Base-by-base conservation (phyloP, 2,888 invertebrate genomes). In the Hydriomena furcata region DNA sequence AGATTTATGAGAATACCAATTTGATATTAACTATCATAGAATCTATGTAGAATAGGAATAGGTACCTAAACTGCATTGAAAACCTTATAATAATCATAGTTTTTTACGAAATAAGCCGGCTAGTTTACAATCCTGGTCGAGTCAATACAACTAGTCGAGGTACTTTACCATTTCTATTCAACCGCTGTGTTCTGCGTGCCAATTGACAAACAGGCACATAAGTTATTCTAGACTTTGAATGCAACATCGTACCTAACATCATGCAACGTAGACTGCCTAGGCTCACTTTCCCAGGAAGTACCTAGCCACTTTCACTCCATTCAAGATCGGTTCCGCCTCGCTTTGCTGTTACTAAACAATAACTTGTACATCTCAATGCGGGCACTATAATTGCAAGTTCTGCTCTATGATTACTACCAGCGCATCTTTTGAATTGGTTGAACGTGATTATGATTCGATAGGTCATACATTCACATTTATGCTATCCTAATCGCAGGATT, bases 221-320 rank as follows among this genome's bases (percentile, higher is more conserved):
- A 42, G 36, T 47, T 47, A 43, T 45, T 45, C 35, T 56, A 34
- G 46, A 20, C 37, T 28, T 31, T 52, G 30, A 49, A 46, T 41
- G 44, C 12, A 47, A 41, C 48, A 42, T 52, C 34, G 37, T 42
- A 31, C 10, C 12, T 34, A 32, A 25, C 28, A 40, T 38, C 24
- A 21, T 24, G 32, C 17, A 25, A 28, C 24, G 34, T 40, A 53
- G 56, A 32, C 31, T 31, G 50, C 34, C 66, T 71, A 61, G 62
- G 61, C 67, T 71, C 82, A 82, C 88, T 89, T 88, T 89, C 88
- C 80, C 80, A 89, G 89, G 89, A 88, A 89, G 85, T 82, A 74
- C 73, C 71, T 64, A 65, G 73, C 69, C 76, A 88, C 89, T 90
- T 90, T 89, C 89, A 84, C 89, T 87, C 81, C 79, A 86, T 88